Evolutionary conservation across 2,113 vertebrate genomes (phyloP).

Genomic region (Barbus barbus): DNA sequence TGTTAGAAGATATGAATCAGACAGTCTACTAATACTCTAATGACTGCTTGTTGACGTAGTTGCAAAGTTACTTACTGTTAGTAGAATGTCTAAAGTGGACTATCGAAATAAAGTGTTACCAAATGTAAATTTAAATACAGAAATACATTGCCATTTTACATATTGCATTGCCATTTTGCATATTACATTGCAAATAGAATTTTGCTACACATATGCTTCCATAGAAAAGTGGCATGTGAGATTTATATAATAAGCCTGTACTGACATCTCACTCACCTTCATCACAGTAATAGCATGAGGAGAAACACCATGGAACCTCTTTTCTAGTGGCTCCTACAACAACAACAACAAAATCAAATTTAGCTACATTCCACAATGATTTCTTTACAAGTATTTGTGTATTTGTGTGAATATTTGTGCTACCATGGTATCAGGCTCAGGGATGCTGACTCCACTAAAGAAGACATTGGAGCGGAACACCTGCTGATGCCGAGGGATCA

Average conservation of each 20-base stretch:
- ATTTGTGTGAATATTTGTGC: not conserved
- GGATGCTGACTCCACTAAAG: conserved; percentile 80
- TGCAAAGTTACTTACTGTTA: too few species aligned
- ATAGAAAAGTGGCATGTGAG: too few species aligned
- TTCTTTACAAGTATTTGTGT: not conserved
- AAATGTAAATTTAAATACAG: too few species aligned
- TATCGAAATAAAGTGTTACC: too few species aligned
- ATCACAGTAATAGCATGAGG: conserved; percentile 71
- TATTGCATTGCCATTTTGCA: too few species aligned
- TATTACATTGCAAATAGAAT: too few species aligned
- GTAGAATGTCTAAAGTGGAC: too few species aligned
- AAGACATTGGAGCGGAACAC: conserved; percentile 79
- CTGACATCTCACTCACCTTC: conserved; percentile 66
- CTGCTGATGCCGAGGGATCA: conserved; percentile 81
- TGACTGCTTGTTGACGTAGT: too few species aligned
- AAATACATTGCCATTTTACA: too few species aligned
- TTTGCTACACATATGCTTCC: too few species aligned
- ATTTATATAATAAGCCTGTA: not conserved
- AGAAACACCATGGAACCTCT: conserved; percentile 68
- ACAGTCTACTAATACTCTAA: too few species aligned
- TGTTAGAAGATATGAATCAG: too few species aligned
- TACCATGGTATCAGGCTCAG: conserved; percentile 78
- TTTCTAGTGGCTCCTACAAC: conserved; percentile 76
- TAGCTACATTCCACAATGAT: not conserved
- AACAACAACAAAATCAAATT: not conserved